Percentiles rank a stretch among this genome's conserved stretches.
phyloP scores from a whole-genome alignment of 2,888 invertebrate species.

The Heliconius cydno region DNA sequence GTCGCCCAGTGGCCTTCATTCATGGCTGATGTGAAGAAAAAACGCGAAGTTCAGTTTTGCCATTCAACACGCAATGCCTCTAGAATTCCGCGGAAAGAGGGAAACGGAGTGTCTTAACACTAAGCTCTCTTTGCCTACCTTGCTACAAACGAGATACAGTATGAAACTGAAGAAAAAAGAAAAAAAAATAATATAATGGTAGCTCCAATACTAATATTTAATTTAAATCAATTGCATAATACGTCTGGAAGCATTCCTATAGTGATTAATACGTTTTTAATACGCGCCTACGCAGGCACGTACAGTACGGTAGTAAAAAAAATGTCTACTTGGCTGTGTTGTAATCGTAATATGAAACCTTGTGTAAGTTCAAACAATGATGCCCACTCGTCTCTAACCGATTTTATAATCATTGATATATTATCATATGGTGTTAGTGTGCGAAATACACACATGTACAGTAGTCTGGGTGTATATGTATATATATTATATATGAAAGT shows the following conservation, averaged over 20 bases:
- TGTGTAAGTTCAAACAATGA: conserved; percentile 62
- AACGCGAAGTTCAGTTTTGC: too few species aligned
- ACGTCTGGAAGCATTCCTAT: conserved; percentile 49
- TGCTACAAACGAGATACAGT: too few species aligned
- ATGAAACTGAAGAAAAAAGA: too few species aligned
- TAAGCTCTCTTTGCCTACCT: too few species aligned
- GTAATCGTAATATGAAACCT: conserved; percentile 59
- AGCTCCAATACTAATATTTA: conserved; percentile 37
- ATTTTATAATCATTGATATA: conserved; percentile 35
- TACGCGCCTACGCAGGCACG: conserved; percentile 55
- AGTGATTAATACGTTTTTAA: conserved; percentile 65
- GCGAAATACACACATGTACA: conserved; percentile 49
- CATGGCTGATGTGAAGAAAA: too few species aligned
- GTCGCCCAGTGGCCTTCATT: too few species aligned
- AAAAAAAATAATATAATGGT: conserved; percentile 18
- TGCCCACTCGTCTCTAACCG: conserved; percentile 63
- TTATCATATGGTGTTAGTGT: conserved; percentile 54
- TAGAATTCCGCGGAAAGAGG: too few species aligned
- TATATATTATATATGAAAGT: not conserved
- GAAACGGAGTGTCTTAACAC: too few species aligned
- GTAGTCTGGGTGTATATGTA: not conserved
- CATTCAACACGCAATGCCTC: too few species aligned
- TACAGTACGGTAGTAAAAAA: conserved; percentile 61
- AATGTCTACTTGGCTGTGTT: conserved; percentile 68
- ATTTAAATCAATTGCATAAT: conserved; percentile 39